Evolutionary conservation across 2,888 invertebrate genomes (phyloP), one percentile per base, ranked within the genome.

Genomic region (Suillia variegata): DNA sequence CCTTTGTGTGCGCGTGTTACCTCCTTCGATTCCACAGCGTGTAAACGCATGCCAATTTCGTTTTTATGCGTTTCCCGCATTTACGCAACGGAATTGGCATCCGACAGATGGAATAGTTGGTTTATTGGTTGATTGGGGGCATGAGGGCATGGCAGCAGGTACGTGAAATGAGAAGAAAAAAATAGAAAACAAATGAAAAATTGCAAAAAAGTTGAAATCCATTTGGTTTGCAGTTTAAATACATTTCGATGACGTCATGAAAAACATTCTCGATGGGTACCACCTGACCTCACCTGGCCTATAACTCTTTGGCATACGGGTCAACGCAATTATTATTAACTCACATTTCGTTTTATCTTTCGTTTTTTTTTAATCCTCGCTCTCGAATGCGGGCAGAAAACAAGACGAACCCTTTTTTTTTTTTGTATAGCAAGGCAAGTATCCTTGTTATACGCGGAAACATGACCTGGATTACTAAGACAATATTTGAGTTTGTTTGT

Each of bases 1-100:
- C 97, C 97, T 83, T 95, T 96, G 81, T 96, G 96, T 52, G 95
- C 94, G 75, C 97, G 85, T 1, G 97, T 97, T 66, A 97, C 96
- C 83, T 97, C 97, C 93, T 96, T 77, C 54, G 58, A 53, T 45
- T 18, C 45, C 45, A 20, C 45, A 45, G 13, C 52, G 59, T 12
- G 55, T 55, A 51, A 58, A 54, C 54, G 50, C 54, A 50, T 58
- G 42, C 48, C 61, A 61, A 50, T 62, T 56, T 21, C 52, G 15
- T 22, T 42, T 20, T 56, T 18, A 59, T 54, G 58, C 45, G 54
- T 24, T 61, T 56, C 67, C 60, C 59, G 62, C 18, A 52, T 52
- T 52, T 20, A 47, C 21, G 47, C 17, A n/a, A 38, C 15, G n/a
- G n/a, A 34, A 21, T n/a, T n/a, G 49, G n/a, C 4, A 49, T 12